phyloP scores from a whole-genome alignment of 53 echinoderm and acorn worm genomes.

The Apostichopus leukothele region DNA sequence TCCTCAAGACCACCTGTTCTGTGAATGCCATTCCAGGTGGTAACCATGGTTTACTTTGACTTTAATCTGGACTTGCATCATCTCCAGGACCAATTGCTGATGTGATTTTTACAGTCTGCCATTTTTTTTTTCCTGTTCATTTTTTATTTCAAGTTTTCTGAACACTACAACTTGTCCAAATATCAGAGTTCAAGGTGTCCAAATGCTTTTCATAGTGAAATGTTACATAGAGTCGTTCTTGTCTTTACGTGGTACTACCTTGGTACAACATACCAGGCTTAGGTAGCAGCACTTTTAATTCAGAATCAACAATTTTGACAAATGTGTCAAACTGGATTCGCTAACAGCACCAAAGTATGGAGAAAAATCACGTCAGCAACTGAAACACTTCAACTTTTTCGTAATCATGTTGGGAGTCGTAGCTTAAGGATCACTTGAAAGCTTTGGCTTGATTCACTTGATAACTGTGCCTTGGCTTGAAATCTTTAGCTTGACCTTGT shows the following conservation, averaged over 20 bases:
- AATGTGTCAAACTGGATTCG: no score
- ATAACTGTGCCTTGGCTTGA: constrained; percentile 45
- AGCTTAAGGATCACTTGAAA: constrained; percentile 21
- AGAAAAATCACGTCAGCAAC: background rate
- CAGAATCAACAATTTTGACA: no score
- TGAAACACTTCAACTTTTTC: background rate
- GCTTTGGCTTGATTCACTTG: constrained; percentile 43
- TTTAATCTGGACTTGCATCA: background rate
- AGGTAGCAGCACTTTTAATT: no score
- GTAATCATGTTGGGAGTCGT: background rate
- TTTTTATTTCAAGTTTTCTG: no score
- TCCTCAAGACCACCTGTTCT: constrained; percentile 4
- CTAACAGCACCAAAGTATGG: background rate
- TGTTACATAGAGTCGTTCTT: no score
- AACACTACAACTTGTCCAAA: no score
- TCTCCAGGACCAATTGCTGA: constrained; percentile 2
- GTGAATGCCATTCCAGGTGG: constrained; percentile 24
- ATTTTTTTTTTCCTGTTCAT: no score
- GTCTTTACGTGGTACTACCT: no score
- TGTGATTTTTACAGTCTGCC: background rate
- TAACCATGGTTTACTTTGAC: constrained; percentile 13
- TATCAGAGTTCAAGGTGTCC: no score
- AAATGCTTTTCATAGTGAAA: no score
- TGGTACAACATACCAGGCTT: no score
- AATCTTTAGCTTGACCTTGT: constrained; percentile 45